Evolutionary conservation across 2,113 vertebrate species (phyloP).

Genomic region (Candoia aspera): DNA sequence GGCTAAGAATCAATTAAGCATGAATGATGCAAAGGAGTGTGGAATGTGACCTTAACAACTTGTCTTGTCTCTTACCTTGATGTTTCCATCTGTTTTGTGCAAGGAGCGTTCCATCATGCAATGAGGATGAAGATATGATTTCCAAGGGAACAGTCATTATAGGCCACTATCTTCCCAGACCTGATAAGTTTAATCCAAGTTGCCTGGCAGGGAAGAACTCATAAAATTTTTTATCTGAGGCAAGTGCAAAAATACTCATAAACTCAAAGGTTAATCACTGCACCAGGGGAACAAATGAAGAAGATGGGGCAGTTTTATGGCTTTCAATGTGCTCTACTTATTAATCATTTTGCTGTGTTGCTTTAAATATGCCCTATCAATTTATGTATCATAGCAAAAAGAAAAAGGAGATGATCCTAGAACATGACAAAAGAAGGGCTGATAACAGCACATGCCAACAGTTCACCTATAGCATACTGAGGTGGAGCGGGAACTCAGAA

Average conservation of each 20-base stretch:
- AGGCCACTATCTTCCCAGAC: slow-evolving; percentile 66
- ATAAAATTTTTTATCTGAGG: slow-evolving; percentile 80
- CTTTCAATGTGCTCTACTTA: slow-evolving; percentile 68
- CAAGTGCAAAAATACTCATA: slow-evolving; percentile 79
- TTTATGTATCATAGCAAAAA: slow-evolving; percentile 66
- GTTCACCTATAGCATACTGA: not conserved
- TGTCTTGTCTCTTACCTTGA: slow-evolving; percentile 67
- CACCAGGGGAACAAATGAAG: slow-evolving; percentile 75
- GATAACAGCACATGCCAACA: slow-evolving; percentile 15
- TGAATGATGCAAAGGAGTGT: slow-evolving; percentile 69
- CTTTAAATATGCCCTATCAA: slow-evolving; percentile 62
- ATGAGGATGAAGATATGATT: slow-evolving; percentile 64
- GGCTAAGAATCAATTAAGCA: slow-evolving; percentile 70
- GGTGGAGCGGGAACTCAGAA: not conserved
- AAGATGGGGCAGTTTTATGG: slow-evolving; percentile 76
- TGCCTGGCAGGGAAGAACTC: slow-evolving; percentile 78
- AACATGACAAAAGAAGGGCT: slow-evolving; percentile 28
- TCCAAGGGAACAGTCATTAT: slow-evolving; percentile 67
- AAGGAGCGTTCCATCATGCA: slow-evolving; percentile 61
- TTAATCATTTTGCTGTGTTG: slow-evolving; percentile 71
- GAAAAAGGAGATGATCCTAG: slow-evolving; percentile 56
- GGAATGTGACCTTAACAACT: slow-evolving; percentile 75
- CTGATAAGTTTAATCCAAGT: slow-evolving; percentile 77
- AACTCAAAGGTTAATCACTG: slow-evolving; percentile 84
- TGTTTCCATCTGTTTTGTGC: slow-evolving; percentile 72